These are phyloP conservation scores for Hypsibius dujardini DNA, from an alignment of 1,140 invertebrate genomes.

Conservation along the genomic window DNA sequence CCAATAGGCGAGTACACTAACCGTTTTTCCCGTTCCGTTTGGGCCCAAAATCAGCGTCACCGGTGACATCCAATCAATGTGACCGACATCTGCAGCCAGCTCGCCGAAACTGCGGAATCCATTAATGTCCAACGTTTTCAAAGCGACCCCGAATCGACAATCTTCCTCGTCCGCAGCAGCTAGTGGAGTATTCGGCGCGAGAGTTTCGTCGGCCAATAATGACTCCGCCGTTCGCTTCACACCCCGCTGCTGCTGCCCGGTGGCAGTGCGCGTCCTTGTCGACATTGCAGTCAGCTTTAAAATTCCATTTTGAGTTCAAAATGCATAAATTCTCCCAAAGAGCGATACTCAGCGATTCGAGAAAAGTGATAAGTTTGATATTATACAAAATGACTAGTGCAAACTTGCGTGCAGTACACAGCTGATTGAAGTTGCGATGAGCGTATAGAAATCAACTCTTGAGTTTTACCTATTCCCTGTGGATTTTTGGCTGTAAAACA, in stretches of 20 bases:
- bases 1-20: slow-evolving; percentile 27
- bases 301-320: no score
- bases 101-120: slow-evolving; percentile 76
- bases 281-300: not conserved
- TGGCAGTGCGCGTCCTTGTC: not conserved
- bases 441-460: no score
- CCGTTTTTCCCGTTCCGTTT: slow-evolving; percentile 97
- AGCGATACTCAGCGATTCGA: no score
- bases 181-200: not conserved
- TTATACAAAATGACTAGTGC: no score
- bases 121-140: slow-evolving; percentile 28
- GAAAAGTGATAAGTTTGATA: no score
- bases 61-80: slow-evolving; percentile 61
- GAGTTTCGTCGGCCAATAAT: not conserved
- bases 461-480: no score
- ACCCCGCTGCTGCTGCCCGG: not conserved
- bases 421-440: no score
- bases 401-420: no score
- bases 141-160: not conserved
- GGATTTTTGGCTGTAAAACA: no score
- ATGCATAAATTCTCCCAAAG: no score
- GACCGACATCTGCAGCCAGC: slow-evolving; percentile 49
- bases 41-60: slow-evolving; percentile 83
- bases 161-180: not conserved
- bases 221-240: not conserved